phyloP scores from a whole-genome alignment of 2,113 vertebrate species.

The Marcusenius ussheri region DNA sequence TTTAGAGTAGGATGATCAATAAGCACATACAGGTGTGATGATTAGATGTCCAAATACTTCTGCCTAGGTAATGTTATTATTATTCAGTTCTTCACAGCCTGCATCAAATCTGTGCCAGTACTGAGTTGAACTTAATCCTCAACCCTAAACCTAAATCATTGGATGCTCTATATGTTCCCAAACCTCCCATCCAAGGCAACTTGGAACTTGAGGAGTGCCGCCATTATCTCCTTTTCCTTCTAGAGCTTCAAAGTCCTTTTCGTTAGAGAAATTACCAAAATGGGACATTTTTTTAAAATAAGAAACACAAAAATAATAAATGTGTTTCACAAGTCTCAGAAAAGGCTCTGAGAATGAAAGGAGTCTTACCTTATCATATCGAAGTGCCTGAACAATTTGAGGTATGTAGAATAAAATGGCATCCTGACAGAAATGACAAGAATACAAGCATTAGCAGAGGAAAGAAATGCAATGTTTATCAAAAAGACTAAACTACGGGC shows the following conservation, averaged over 20 bases:
- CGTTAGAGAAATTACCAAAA: not conserved
- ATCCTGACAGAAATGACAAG: constrained; percentile 60
- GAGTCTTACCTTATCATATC: constrained; percentile 89
- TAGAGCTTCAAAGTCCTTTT: not conserved
- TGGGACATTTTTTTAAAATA: not conserved
- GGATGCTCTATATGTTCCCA: not conserved
- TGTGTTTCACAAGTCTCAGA: not conserved
- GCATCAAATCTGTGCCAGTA: not conserved
- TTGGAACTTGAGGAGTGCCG: not conserved
- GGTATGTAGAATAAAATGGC: constrained; percentile 98
- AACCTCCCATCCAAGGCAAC: not conserved
- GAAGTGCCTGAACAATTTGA: constrained; percentile 92
- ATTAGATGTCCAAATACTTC: not conserved
- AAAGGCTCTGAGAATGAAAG: not conserved
- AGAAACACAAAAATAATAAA: not conserved
- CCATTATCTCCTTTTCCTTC: not conserved
- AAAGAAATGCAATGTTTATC: not conserved
- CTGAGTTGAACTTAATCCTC: not conserved
- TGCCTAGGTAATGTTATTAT: not conserved
- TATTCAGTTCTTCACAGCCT: not conserved
- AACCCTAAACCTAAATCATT: not conserved
- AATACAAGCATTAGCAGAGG: not conserved
- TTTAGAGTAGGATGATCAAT: not conserved
- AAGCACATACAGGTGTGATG: not conserved
- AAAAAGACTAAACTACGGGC: not conserved